Conservation (phyloP, 2,113 vertebrate genomes). For the Neolamprologus devosi region DNA sequence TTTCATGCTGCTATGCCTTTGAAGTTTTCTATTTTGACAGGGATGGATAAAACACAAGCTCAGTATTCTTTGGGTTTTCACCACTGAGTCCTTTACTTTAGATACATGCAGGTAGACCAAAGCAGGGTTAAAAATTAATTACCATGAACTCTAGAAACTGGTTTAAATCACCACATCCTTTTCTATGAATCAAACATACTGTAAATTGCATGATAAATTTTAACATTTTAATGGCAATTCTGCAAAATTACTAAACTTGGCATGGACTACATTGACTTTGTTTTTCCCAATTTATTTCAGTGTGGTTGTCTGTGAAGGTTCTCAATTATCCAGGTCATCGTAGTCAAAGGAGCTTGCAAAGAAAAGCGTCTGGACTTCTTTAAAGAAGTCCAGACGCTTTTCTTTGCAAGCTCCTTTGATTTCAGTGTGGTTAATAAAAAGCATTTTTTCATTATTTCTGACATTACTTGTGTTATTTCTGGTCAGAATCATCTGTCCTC, state of each 20-base stretch:
- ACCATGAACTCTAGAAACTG: not conserved
- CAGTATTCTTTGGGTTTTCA: not conserved
- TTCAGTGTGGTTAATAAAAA: not conserved
- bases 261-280: not conserved
- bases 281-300: not conserved
- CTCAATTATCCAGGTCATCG: too few relatives aligned
- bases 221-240: not conserved
- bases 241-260: not conserved
- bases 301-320: too few relatives aligned
- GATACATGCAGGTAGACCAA: not conserved
- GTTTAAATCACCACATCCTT: not conserved
- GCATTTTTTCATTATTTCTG: not conserved
- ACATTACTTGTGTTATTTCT: not conserved
- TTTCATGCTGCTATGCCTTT: not conserved
- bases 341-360: too few relatives aligned
- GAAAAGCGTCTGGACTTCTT: too few relatives aligned
- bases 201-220: accelerated
- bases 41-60: not conserved
- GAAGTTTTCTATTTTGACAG: not conserved
- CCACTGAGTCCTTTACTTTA: not conserved
- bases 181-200: not conserved
- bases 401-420: not conserved
- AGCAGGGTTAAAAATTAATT: accelerated
- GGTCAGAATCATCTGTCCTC: not conserved
- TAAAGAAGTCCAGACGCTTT: too few relatives aligned